Base-by-base conservation (phyloP, 2,113 vertebrate species). In the Serilophus lunatus region DNA sequence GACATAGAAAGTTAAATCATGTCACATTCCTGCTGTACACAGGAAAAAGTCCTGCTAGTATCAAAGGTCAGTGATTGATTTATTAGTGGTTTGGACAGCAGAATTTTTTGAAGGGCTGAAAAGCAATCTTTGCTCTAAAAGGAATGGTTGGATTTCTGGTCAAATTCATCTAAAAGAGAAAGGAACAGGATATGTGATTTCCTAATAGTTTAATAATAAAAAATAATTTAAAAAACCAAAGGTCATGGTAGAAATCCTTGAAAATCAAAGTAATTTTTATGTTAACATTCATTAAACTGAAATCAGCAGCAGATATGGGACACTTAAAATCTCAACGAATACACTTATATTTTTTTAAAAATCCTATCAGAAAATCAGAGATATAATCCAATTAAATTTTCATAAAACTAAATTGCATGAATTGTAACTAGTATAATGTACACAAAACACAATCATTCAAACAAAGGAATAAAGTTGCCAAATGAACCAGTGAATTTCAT, bases 341-440 rank as follows among this genome's bases (percentile, higher is more conserved):
- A 13, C 16, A 47, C 9, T 56, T 66, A 47, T 9, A 29, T 49
- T 56, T 84, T 77, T 77, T 12, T 6, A 22, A 56, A 83, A 91
- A 89, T 40, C 35, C 18, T 60, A 54, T 45, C 26, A 90, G 36
- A 87, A 96, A 91, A 90, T 81, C 64, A 64, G 29, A 56, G 49
- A 36, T 13, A 60, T 69, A 93, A 95, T 82, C 29, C 28, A 90
- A 92, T 96, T 92, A 90, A 83, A 79, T 57, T 76, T 93, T 96
- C 70, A 89, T 95, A 79, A 63, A 96, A 79, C 28, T 60, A 53
- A 24, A 36, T 88, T 78, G 49, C 49, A 26, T 66, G 71, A 71
- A 76, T 81, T 83, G 53, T 29, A 93, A 70, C 60, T 59, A 60
- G 29, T 20, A n/a, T 63, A 91, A 91, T 72, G 61, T 86, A 83